Evolutionary conservation across 1,140 invertebrate genomes (phyloP).

Genomic region (Drosophila sucinea): DNA sequence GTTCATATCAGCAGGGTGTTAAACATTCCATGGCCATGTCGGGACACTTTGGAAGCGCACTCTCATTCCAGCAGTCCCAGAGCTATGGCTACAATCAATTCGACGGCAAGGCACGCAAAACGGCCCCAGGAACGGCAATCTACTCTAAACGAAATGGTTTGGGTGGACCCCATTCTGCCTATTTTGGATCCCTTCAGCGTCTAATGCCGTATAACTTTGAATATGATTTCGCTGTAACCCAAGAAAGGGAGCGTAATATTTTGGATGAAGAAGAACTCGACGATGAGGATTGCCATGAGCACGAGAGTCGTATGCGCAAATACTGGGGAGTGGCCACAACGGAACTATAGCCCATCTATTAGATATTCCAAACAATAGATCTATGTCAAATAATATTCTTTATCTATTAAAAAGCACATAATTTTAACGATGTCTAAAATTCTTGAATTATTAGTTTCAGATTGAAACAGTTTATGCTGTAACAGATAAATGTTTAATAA

Average conservation of each 20-base stretch:
- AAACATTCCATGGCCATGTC: constrained; percentile 36
- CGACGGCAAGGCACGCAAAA: constrained; percentile 73
- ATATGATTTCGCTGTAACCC: constrained; percentile 92
- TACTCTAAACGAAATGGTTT: constrained; percentile 61
- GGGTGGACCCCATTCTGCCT: constrained; percentile 90
- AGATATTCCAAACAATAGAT: background rate
- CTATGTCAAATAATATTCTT: background rate
- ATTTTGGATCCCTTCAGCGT: constrained; percentile 92
- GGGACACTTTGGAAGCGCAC: constrained; percentile 90
- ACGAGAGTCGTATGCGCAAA: constrained; percentile 91
- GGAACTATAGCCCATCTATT: constrained; percentile 84
- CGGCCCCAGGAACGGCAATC: constrained; percentile 60
- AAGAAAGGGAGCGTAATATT: constrained; percentile 86
- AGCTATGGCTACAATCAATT: constrained; percentile 81
- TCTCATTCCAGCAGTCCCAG: constrained; percentile 86
- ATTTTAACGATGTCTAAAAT: too few relatives aligned
- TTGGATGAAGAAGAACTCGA: constrained; percentile 87
- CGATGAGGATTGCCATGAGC: constrained; percentile 83
- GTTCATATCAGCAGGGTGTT: constrained; percentile 37
- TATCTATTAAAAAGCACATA: too few relatives aligned
- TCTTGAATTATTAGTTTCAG: too few relatives aligned
- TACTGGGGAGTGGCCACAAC: constrained; percentile 94
- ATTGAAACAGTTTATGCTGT: too few relatives aligned
- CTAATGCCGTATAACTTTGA: constrained; percentile 93
- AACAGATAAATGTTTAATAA: too few relatives aligned